phyloP scores from a whole-genome alignment of 2,797 vertebrate species.

The Menidia menidia region DNA sequence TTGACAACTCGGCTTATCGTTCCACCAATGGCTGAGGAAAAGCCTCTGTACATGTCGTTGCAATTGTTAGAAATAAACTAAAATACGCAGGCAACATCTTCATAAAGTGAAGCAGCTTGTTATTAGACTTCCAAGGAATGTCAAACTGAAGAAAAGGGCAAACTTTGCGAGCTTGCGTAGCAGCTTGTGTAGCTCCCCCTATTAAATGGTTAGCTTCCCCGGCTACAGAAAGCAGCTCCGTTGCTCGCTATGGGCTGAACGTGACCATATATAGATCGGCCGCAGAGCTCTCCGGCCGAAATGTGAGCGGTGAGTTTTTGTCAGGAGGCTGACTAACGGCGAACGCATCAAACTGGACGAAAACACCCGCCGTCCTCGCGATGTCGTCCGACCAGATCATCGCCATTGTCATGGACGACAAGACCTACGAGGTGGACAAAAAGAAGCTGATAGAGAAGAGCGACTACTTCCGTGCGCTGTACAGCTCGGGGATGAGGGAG shows the following conservation, averaged over 20 bases:
- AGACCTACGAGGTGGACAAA: conserved; percentile 90
- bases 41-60: not conserved
- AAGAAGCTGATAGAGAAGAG: conserved; percentile 95
- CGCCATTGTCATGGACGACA: conserved; percentile 90
- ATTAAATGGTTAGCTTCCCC: conserved; percentile 42
- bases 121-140: conserved; percentile 22
- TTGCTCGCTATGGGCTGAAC: conserved; percentile 69
- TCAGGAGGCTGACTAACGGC: conserved; percentile 33
- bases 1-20: conserved; percentile 37
- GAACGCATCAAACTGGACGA: conserved; percentile 14
- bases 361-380: conserved; percentile 12
- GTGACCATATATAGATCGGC: conserved; percentile 84
- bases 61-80: not conserved
- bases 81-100: not conserved
- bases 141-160: conserved; percentile 18
- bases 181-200: not conserved
- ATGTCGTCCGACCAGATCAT: conserved; percentile 89
- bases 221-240: conserved; percentile 38
- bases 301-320: conserved; percentile 67
- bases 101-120: not conserved
- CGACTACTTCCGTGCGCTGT: conserved; percentile 95
- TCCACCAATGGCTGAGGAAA: not conserved
- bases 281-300: conserved; percentile 63
- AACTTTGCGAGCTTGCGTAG: conserved; percentile 22
- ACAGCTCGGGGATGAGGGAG: conserved; percentile 97